phyloP scores from a whole-genome alignment of 2,888 invertebrate genomes.

The Sclerodermus sp. region DNA sequence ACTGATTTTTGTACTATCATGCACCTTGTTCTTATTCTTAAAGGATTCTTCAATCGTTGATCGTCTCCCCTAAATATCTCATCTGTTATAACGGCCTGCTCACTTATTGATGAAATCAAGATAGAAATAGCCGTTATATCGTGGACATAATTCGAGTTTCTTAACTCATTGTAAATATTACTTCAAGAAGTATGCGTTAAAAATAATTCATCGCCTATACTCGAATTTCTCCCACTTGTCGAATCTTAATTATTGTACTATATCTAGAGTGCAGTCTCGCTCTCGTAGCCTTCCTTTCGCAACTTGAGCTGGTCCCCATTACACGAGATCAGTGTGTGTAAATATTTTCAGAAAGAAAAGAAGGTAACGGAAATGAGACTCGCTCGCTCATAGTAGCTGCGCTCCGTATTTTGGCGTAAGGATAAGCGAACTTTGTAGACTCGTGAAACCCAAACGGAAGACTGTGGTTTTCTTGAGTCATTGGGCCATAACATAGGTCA shows the following conservation, averaged over 20 bases:
- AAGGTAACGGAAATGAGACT: conserved; percentile 16
- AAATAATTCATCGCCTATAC: conserved; percentile 32
- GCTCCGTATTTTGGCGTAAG: conserved; percentile 27
- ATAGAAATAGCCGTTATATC: background rate
- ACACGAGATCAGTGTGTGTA: conserved; percentile 23
- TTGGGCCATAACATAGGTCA: conserved; percentile 39
- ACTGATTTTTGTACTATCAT: background rate
- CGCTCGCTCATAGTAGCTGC: conserved; percentile 16
- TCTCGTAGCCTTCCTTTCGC: conserved; percentile 16
- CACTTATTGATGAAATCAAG: background rate
- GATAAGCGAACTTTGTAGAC: conserved; percentile 22
- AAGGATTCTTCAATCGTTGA: too few species aligned
- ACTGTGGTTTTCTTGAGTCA: conserved; percentile 22
- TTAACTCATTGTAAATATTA: conserved; percentile 6
- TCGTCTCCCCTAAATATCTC: too few species aligned
- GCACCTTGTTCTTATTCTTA: background rate
- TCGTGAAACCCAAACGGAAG: conserved; percentile 15
- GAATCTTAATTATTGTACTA: conserved; percentile 26
- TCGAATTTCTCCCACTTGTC: conserved; percentile 33
- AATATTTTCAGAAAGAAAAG: conserved; percentile 18
- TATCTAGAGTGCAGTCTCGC: conserved; percentile 14
- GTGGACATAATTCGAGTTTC: background rate
- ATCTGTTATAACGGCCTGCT: too few species aligned
- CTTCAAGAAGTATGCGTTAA: conserved; percentile 8
- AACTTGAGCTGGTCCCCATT: background rate